Evolutionary conservation across 2,113 vertebrate genomes (phyloP), one percentile per base, ranked within the genome.

Genomic region (Phaethon lepturus): DNA sequence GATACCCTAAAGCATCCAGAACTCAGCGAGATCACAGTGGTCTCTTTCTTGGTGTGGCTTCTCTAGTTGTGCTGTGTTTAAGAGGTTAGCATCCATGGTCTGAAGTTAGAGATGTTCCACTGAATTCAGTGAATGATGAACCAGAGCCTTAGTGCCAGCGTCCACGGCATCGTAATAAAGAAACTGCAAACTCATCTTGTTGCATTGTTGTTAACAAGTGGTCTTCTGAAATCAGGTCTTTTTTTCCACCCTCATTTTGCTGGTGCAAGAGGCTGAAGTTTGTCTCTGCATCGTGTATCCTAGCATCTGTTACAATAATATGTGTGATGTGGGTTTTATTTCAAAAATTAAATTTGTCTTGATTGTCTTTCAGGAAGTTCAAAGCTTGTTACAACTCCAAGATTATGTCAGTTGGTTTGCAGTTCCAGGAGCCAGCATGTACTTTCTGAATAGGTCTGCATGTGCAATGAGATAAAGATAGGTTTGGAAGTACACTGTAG

Each of bases 391-490:
- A n/a, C 75, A 63, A 4, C 11, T 90, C 79, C 55, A 72, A 60
- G 56, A 52, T 88, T 92, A 69, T 75, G 73, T 97, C 91, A 96
- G 40, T 83, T 94, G 76, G 73, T 88, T 93, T 96, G 83, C 47
- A 93, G 73, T 73, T 83, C 59, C 83, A 95, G 86, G 86, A 92
- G 91, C 94, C 81, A 77, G 45, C 67, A 4, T 82, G 71, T 88
- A 56, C 67, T 90, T 90, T 97, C 69, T 68, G 26, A 86, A 83
- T 69, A 97, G 64, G 28, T 86, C 56, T 93, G 28, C 31, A 5
- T 96, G 81, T 93, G 18, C 88, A 88, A 29, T 93, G 80, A 96
- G 82, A 97, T 96, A 96, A 96, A 94, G 84, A 93, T 63, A 92
- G 87, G 58, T 89, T 97, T 96, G 91, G 68, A 91, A 73, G 53